A percentile compares a stretch with the other conserved stretches of the same genome.
Evolutionary conservation across 2,797 vertebrate genomes (phyloP).

Genomic region (Hephaestus fuliginosus): DNA sequence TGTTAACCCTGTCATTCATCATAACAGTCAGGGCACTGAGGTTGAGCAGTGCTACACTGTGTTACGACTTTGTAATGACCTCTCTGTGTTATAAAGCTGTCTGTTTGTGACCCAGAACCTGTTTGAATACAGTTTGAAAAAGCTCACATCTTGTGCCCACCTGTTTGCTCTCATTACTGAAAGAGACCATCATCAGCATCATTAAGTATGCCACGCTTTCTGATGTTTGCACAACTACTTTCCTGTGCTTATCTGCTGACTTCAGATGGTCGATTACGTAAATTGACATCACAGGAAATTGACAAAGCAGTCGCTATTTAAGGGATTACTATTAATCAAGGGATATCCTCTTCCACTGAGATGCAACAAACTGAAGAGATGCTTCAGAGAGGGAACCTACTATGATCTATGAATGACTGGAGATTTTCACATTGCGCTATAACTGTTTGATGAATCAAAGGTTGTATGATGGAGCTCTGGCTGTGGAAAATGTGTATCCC

Average conservation of each 20-base stretch:
- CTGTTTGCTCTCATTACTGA: slow-evolving; percentile 36
- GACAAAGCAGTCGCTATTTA: neutral
- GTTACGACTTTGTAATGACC: neutral
- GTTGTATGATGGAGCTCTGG: neutral
- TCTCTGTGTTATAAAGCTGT: neutral
- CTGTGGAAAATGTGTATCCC: slow-evolving; percentile 27
- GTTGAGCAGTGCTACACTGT: neutral
- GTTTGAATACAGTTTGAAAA: slow-evolving; percentile 6
- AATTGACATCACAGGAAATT: slow-evolving; percentile 18
- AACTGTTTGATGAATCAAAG: slow-evolving; percentile 46
- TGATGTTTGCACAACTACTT: slow-evolving; percentile 12
- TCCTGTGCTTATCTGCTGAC: slow-evolving; percentile 7
- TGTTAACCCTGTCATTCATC: slow-evolving; percentile 3
- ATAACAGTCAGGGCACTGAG: neutral
- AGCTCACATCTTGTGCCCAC: slow-evolving; percentile 47
- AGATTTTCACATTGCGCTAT: neutral
- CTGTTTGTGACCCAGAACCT: slow-evolving; percentile 15
- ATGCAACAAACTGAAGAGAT: slow-evolving; percentile 13
- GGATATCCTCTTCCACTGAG: neutral
- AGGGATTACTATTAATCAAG: slow-evolving; percentile 27
- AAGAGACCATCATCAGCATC: slow-evolving; percentile 1
- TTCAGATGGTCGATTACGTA: neutral
- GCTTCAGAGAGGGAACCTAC: slow-evolving; percentile 11
- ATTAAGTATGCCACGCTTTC: neutral
- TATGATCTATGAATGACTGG: slow-evolving; percentile 32